phyloP scores from a whole-genome alignment of 2,888 invertebrate species.

The Dicyrtomina minuta region DNA sequence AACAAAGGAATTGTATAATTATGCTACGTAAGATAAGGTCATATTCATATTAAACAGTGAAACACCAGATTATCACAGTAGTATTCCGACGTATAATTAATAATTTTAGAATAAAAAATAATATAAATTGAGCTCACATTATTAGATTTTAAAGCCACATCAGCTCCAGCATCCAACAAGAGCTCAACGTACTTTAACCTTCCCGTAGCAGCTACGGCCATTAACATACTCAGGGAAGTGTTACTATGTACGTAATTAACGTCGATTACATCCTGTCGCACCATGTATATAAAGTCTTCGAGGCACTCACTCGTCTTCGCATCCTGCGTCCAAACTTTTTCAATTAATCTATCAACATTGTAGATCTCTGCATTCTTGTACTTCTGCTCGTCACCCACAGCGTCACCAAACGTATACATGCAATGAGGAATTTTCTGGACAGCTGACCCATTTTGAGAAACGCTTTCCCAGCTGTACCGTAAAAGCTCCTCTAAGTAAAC shows the following conservation, averaged over 20 bases:
- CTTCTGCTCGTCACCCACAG: neutral
- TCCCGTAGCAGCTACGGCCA: conserved; percentile 60
- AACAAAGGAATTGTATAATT: neutral
- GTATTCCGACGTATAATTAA: too few species aligned
- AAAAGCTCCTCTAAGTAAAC: conserved; percentile 40
- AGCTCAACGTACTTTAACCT: conserved; percentile 57
- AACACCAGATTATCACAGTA: too few species aligned
- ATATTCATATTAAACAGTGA: too few species aligned
- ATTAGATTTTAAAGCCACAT: conserved; percentile 54
- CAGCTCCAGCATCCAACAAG: conserved; percentile 58
- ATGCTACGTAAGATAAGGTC: too few species aligned
- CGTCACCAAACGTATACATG: neutral
- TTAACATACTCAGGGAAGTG: conserved; percentile 59
- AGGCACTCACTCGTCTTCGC: conserved; percentile 38
- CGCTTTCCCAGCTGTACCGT: neutral
- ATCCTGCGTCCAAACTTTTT: too few species aligned
- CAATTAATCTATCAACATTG: conserved; percentile 43
- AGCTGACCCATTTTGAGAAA: neutral
- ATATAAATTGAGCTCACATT: conserved; percentile 53
- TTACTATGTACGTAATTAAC: conserved; percentile 59
- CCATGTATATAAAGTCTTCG: conserved; percentile 41
- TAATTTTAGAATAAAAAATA: too few species aligned
- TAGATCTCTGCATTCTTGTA: neutral
- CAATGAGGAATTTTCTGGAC: neutral
- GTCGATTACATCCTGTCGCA: conserved; percentile 32